These are phyloP conservation scores for Conger conger DNA, from an alignment of 2,113 vertebrate genomes.

Conservation along the genomic window DNA sequence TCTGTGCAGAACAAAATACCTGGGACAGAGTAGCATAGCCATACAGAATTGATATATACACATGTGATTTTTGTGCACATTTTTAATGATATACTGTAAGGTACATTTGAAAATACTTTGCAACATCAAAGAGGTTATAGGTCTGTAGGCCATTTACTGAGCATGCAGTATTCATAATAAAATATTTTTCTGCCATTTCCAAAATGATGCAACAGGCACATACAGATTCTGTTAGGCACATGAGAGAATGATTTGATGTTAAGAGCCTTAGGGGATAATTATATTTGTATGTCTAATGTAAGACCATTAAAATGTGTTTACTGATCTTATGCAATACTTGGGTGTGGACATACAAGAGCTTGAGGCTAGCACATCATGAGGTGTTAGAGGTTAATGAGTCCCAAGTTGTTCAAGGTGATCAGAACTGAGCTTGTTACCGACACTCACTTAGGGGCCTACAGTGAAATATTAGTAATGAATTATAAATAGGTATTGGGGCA, in stretches of 20 bases:
- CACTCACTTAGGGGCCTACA: neutral
- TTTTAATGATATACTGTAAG: too few relatives aligned
- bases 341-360: neutral
- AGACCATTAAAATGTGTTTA: neutral
- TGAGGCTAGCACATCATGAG: neutral
- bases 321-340: neutral
- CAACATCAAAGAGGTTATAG: too few relatives aligned
- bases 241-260: neutral
- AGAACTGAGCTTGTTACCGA: neutral
- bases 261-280: neutral
- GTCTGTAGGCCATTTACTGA: too few relatives aligned
- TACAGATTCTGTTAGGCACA: too few relatives aligned
- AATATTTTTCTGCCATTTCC: neutral
- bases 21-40: too few relatives aligned
- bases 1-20: too few relatives aligned
- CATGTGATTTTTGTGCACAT: too few relatives aligned
- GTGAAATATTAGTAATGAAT: neutral
- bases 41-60: too few relatives aligned
- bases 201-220: neutral
- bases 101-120: too few relatives aligned
- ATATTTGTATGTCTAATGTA: neutral
- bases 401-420: neutral
- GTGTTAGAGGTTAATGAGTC: neutral
- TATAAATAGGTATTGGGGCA: too few relatives aligned
- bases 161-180: too few relatives aligned